A percentile compares a stretch with the other conserved stretches of the same genome.
These are phyloP conservation scores for Hypotaenidia philippensis DNA, from an alignment of 2,797 vertebrate genomes.

Conservation along the genomic window DNA sequence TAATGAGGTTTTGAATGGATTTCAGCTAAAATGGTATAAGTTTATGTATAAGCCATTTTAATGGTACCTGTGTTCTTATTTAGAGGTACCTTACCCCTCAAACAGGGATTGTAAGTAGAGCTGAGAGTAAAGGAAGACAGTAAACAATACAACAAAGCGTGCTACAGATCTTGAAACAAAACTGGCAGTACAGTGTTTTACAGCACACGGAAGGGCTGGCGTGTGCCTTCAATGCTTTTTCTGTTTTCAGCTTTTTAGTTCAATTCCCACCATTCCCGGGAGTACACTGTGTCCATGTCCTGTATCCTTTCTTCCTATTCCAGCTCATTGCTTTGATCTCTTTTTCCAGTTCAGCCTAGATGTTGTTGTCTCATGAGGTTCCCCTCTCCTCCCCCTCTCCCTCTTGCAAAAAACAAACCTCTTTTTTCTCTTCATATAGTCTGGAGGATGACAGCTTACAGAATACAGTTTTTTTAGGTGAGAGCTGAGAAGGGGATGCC, in stretches of 20 bases:
- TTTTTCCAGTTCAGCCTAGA: slow-evolving; percentile 4
- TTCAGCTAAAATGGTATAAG: not conserved
- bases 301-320: not conserved
- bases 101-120: not conserved
- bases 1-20: slow-evolving; percentile 14
- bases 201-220: not conserved
- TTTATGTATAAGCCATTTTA: not conserved
- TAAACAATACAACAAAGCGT: not conserved
- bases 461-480: not conserved
- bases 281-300: not conserved
- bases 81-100: not conserved
- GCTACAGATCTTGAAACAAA: not conserved
- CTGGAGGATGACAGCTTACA: not conserved
- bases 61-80: not conserved
- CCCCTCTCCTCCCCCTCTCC: not conserved
- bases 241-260: not conserved
- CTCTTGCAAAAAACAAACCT: not conserved
- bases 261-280: not conserved
- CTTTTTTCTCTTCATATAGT: not conserved
- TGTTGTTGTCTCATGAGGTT: slow-evolving; percentile 1
- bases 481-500: not conserved
- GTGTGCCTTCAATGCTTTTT: not conserved
- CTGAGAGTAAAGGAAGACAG: not conserved
- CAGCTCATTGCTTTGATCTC: slow-evolving; percentile 32
- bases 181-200: not conserved